Percentiles rank a stretch among this genome's conserved stretches.
These are phyloP conservation scores for Papilio demoleus DNA, from an alignment of 2,888 invertebrate genomes.

Conservation along the genomic window DNA sequence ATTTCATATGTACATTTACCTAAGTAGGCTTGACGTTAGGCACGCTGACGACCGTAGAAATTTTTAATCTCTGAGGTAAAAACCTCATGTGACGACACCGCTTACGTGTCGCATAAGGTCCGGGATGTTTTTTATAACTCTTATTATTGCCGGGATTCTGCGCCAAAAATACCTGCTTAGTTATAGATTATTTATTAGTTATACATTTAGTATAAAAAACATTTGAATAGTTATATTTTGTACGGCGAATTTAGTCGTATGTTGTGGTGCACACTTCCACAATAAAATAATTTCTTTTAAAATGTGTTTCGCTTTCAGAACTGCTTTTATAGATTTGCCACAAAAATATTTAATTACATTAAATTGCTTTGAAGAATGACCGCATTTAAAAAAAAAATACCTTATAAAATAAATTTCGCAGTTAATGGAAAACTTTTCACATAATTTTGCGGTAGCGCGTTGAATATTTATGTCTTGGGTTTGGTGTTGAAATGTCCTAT, in stretches of 20 bases:
- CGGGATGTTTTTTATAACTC: too few species aligned
- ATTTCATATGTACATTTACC: background rate
- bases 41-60: too few species aligned
- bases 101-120: too few species aligned
- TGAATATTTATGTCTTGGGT: background rate
- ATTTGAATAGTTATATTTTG: background rate
- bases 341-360: background rate
- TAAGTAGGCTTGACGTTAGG: too few species aligned
- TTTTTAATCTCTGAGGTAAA: too few species aligned
- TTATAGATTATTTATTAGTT: too few species aligned
- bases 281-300: background rate
- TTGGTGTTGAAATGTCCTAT: background rate
- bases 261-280: background rate
- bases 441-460: background rate
- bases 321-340: background rate
- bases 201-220: too few species aligned
- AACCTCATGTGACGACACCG: too few species aligned
- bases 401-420: background rate
- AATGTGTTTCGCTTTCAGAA: background rate
- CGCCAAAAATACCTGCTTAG: too few species aligned
- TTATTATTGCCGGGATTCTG: too few species aligned
- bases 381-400: background rate
- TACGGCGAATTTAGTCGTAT: background rate
- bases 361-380: background rate
- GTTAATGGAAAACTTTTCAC: background rate